Evolutionary conservation across 2,113 vertebrate species (phyloP).

Genomic region (Myrmecobius fasciatus): DNA sequence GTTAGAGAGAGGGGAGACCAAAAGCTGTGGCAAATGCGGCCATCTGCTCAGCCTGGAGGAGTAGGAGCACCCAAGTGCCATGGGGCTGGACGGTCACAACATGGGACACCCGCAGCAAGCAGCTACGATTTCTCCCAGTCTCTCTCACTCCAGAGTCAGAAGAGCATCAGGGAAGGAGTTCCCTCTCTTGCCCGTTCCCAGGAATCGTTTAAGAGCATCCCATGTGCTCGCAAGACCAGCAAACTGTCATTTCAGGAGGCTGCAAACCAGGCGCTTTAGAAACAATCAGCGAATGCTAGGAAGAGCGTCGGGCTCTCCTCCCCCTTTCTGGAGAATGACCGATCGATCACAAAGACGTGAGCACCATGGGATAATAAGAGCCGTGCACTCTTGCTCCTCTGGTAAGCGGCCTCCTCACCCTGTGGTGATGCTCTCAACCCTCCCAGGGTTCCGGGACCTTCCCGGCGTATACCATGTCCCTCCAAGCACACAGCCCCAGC

Average conservation of each 20-base stretch:
- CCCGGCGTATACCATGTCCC: no score
- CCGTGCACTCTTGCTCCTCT: neutral
- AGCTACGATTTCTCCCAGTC: neutral
- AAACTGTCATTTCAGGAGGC: neutral
- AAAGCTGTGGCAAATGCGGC: no score
- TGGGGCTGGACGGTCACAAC: neutral
- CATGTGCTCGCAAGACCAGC: no score
- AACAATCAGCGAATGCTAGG: neutral
- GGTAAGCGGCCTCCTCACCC: neutral
- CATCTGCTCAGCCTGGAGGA: neutral
- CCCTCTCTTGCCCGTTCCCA: neutral
- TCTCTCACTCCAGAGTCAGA: neutral
- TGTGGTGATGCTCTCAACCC: no score
- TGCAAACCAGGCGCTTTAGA: neutral
- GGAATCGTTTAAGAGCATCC: neutral
- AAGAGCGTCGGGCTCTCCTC: neutral
- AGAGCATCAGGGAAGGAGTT: neutral
- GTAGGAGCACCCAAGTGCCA: accelerated
- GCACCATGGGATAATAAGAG: no score
- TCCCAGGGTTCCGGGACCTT: no score
- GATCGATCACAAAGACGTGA: neutral
- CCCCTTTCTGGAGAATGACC: neutral
- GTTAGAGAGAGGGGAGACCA: neutral
- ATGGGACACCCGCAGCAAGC: neutral
- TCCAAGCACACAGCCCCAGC: neutral